These are phyloP conservation scores for Bucco capensis DNA, from an alignment of 2,113 vertebrate genomes.

Conservation along the genomic window DNA sequence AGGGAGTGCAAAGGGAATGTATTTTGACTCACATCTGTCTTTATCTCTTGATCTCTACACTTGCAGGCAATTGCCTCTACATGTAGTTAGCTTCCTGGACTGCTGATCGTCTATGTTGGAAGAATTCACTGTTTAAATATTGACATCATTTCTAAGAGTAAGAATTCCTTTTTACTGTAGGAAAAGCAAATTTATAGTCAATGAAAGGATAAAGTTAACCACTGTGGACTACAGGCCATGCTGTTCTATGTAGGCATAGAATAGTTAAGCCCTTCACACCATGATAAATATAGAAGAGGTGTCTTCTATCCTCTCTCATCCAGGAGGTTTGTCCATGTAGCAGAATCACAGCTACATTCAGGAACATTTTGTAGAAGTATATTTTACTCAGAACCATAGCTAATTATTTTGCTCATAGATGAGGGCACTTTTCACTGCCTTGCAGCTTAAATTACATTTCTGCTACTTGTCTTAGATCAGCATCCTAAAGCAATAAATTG, in stretches of 20 bases:
- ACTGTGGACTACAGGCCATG: accelerated
- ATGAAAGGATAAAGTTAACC: not conserved
- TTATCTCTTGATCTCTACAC: not conserved
- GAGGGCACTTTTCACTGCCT: not conserved
- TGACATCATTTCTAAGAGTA: not conserved
- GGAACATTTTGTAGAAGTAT: not conserved
- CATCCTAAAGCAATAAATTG: not conserved
- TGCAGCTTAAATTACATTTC: not conserved
- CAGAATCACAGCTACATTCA: not conserved
- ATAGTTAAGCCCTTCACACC: not conserved
- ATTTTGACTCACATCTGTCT: not conserved
- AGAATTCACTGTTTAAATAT: not conserved
- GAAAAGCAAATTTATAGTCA: not conserved
- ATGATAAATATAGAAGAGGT: not conserved
- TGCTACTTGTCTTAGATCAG: not conserved
- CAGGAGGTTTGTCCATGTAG: not conserved
- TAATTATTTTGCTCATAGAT: not conserved
- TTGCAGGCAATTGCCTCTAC: not conserved
- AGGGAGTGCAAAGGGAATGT: not conserved
- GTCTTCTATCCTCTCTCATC: not conserved
- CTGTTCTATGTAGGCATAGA: not conserved
- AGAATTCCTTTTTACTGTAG: not conserved
- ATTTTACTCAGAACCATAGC: not conserved
- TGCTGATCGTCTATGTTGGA: not conserved
- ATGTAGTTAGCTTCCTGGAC: not conserved